Conservation (phyloP, 2,888 invertebrate genomes). For the Drosophila histrio region DNA sequence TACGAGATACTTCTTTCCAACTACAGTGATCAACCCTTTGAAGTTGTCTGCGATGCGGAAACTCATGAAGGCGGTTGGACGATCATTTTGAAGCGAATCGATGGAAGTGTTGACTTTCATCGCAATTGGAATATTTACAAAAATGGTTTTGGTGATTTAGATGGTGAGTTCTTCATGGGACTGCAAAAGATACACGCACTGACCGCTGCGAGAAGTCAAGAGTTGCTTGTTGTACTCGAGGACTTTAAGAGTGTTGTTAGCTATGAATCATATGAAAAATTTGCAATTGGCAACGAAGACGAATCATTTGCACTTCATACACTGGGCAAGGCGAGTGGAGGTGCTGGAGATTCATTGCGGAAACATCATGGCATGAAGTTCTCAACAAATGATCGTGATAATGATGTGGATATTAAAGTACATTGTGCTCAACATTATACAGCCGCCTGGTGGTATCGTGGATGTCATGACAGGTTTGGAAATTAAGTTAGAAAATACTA, state of each 20-base stretch:
- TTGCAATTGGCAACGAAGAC: slow-evolving; percentile 21
- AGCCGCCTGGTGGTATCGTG: slow-evolving; percentile 47
- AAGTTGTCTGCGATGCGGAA: slow-evolving; percentile 36
- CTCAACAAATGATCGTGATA: slow-evolving; percentile 36
- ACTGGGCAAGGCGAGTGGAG: slow-evolving; percentile 26
- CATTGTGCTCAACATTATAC: slow-evolving; percentile 25
- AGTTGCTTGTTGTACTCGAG: slow-evolving; percentile 35
- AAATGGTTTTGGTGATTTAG: slow-evolving; percentile 39
- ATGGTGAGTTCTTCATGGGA: slow-evolving; percentile 48
- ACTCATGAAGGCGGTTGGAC: slow-evolving; percentile 37
- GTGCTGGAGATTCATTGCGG: slow-evolving; percentile 37
- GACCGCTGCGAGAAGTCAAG: slow-evolving; percentile 21
- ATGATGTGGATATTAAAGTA: neutral
- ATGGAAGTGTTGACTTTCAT: slow-evolving; percentile 44
- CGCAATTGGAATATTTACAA: slow-evolving; percentile 44
- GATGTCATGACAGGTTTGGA: slow-evolving; percentile 38
- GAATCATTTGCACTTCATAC: slow-evolving; percentile 4
- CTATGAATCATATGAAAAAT: slow-evolving; percentile 30
- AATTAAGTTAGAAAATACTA: too few relatives aligned
- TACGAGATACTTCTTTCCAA: slow-evolving; percentile 9
- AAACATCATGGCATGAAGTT: slow-evolving; percentile 37
- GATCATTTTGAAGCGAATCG: slow-evolving; percentile 29
- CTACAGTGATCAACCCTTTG: slow-evolving; percentile 33
- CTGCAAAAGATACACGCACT: slow-evolving; percentile 29
- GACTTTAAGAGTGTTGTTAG: slow-evolving; percentile 7